A percentile compares a stretch with the other conserved stretches of the same genome.
Conservation (phyloP, 1,140 invertebrate genomes). For the Campoletis sonorensis region DNA sequence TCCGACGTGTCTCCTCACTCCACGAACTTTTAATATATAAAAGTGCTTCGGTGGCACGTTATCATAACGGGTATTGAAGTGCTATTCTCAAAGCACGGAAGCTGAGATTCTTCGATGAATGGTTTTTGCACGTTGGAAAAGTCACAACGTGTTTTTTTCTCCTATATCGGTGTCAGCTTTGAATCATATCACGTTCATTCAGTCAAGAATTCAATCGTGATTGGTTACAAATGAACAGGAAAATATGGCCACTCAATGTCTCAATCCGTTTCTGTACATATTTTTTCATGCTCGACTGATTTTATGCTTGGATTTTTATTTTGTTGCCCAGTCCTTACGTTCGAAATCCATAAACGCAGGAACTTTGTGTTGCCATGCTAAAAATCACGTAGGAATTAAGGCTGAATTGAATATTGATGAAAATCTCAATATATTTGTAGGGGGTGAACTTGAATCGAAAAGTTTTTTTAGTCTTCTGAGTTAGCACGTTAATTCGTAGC, state of each 20-base stretch:
- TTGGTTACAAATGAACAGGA: neutral
- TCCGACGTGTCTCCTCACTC: slow-evolving; percentile 21
- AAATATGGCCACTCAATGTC: neutral
- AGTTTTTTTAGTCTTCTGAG: too few relatives aligned
- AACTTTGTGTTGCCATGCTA: too few relatives aligned
- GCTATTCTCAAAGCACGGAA: slow-evolving; percentile 1
- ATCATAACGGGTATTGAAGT: slow-evolving; percentile 25
- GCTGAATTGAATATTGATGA: too few relatives aligned
- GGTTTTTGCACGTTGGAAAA: neutral
- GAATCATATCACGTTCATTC: neutral
- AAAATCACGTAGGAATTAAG: too few relatives aligned
- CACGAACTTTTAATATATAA: slow-evolving; percentile 48
- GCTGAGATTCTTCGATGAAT: neutral
- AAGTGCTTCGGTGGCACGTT: slow-evolving; percentile 42
- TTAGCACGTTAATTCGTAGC: too few relatives aligned
- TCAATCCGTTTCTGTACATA: neutral
- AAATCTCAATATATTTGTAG: too few relatives aligned
- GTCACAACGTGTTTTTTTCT: neutral
- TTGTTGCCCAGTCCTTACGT: neutral
- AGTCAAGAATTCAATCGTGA: neutral
- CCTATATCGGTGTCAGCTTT: neutral
- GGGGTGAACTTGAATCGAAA: too few relatives aligned
- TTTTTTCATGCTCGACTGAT: neutral
- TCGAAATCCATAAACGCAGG: too few relatives aligned
- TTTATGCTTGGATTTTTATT: neutral